Conservation (phyloP, 2,797 vertebrate genomes). For the Syndactyla subalaris region DNA sequence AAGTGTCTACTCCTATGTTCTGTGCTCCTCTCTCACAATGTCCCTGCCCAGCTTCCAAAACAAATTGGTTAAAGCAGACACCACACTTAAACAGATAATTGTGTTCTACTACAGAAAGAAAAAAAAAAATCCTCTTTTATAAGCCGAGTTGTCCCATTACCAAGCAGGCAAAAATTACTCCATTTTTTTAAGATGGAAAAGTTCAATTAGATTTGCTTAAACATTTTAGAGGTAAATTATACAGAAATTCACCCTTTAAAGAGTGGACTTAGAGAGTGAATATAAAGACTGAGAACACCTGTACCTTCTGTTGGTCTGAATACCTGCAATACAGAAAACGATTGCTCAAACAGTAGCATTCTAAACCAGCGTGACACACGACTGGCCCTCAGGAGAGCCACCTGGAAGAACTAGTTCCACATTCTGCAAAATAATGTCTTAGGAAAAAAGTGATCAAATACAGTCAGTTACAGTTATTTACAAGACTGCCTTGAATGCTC, state of each 20-base stretch:
- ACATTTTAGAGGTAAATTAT: not conserved
- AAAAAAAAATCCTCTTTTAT: not conserved
- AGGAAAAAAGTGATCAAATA: not conserved
- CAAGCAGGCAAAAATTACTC: not conserved
- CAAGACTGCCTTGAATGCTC: not conserved
- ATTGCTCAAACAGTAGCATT: not conserved
- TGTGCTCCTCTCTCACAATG: not conserved
- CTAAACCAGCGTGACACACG: not conserved
- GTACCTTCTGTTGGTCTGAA: not conserved
- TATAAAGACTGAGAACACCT: fast-evolving
- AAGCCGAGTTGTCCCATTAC: not conserved
- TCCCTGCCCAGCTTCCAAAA: not conserved
- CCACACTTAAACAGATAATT: not conserved
- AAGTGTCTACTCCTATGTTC: not conserved
- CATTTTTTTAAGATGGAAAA: not conserved
- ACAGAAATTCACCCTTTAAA: not conserved
- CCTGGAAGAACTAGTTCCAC: not conserved
- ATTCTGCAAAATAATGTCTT: not conserved
- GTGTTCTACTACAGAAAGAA: not conserved
- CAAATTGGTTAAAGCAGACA: not conserved
- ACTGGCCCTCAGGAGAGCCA: not conserved
- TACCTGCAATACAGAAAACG: not conserved
- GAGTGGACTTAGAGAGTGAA: not conserved
- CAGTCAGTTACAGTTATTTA: not conserved
- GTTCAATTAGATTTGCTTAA: not conserved